Conservation (phyloP, 2,797 vertebrate genomes). For the Decapterus maruadsi region DNA sequence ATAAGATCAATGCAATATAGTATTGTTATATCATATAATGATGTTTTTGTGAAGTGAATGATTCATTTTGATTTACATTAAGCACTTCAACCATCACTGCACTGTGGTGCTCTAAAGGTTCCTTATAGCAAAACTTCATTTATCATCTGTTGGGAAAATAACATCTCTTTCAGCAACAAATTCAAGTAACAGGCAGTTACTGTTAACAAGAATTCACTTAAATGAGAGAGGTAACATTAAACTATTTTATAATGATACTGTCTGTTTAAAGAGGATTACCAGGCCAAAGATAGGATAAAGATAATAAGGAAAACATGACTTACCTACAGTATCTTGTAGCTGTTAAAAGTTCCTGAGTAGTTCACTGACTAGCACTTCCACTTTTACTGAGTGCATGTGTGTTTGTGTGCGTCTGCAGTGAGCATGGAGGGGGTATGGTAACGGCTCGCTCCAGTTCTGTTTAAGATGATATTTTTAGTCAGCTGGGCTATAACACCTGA, state of each 20-base stretch:
- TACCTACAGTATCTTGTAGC: conserved; percentile 41
- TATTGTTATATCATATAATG: no score
- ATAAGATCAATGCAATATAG: no score
- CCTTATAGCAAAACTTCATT: no score
- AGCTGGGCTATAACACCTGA: conserved; percentile 69
- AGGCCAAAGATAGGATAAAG: neutral
- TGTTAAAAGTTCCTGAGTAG: conserved; percentile 19
- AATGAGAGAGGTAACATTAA: no score
- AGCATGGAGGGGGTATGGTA: conserved; percentile 45
- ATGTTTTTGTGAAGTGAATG: no score
- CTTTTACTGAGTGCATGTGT: conserved; percentile 23
- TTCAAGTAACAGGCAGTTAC: no score
- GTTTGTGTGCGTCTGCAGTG: conserved; percentile 18
- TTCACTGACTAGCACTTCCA: conserved; percentile 41
- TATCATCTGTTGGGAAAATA: no score
- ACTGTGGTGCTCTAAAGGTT: no score
- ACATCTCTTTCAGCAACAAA: no score
- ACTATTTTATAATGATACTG: neutral
- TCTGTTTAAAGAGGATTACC: neutral
- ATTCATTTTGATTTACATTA: neutral
- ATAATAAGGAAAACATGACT: conserved; percentile 12
- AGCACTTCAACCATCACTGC: no score
- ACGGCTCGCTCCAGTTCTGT: conserved; percentile 61
- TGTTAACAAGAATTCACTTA: no score
- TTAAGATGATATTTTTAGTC: conserved; percentile 84